Evolutionary conservation across 2,888 invertebrate genomes (phyloP).

Genomic region (Machimus rusticus): DNA sequence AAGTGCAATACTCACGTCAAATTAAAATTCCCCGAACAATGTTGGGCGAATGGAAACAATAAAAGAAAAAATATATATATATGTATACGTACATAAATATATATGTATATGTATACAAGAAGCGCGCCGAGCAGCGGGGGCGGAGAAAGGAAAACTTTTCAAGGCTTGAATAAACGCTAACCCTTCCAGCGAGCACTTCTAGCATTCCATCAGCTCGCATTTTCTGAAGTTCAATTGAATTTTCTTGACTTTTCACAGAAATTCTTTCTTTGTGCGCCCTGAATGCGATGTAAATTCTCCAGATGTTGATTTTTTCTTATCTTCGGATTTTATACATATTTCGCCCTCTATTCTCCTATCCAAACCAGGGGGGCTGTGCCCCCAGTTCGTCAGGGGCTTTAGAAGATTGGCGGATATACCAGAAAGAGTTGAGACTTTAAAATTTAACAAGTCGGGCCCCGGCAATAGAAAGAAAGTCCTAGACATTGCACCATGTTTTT

Average conservation of each 20-base stretch:
- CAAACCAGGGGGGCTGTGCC: neutral
- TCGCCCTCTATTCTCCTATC: neutral
- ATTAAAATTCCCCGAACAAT: neutral
- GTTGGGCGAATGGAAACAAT: neutral
- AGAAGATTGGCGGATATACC: neutral
- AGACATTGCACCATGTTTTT: neutral
- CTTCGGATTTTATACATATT: slow-evolving; percentile 13
- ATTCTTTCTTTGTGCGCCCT: neutral
- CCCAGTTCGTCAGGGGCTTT: neutral
- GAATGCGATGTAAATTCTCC: slow-evolving; percentile 22
- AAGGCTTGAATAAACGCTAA: slow-evolving; percentile 20
- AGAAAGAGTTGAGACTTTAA: neutral
- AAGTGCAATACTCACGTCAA: neutral
- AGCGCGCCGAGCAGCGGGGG: neutral
- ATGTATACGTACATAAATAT: too few relatives aligned
- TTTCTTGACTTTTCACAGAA: slow-evolving; percentile 25
- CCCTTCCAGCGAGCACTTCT: neutral
- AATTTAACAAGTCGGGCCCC: neutral
- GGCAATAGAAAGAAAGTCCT: neutral
- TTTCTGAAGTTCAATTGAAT: slow-evolving; percentile 31
- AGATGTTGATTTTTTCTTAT: slow-evolving; percentile 26
- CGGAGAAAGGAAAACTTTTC: slow-evolving; percentile 3
- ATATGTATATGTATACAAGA: neutral
- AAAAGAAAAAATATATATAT: neutral
- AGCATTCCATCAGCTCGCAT: slow-evolving; percentile 22